A percentile compares a stretch with the other conserved stretches of the same genome.
phyloP scores from a whole-genome alignment of 2,113 vertebrate genomes.

The Aphelocoma coerulescens region DNA sequence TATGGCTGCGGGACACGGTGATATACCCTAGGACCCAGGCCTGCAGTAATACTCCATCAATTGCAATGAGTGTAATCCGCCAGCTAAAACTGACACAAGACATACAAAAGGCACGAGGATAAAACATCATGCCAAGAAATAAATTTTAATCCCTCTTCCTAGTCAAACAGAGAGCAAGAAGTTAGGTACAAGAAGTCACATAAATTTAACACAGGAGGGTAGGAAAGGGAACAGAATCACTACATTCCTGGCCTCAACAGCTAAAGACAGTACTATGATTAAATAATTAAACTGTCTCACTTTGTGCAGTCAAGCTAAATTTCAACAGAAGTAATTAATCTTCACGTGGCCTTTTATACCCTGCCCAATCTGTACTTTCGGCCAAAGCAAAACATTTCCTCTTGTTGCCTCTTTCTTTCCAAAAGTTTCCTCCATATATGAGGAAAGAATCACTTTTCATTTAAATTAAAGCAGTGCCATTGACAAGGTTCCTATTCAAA shows the following conservation, averaged over 20 bases:
- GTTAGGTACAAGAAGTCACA: constrained; percentile 8
- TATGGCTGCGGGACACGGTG: no score
- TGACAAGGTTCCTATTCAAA: not conserved
- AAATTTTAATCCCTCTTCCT: not conserved
- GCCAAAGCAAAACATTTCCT: constrained; percentile 38
- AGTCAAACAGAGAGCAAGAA: not conserved
- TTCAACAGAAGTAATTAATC: constrained; percentile 65
- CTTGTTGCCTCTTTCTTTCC: not conserved
- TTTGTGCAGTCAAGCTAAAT: constrained; percentile 61
- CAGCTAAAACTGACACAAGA: not conserved
- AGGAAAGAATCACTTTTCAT: not conserved
- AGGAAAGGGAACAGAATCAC: not conserved
- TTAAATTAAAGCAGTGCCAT: constrained; percentile 26
- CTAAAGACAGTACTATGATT: constrained; percentile 29
- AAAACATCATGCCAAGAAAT: not conserved
- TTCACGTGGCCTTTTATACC: constrained; percentile 50
- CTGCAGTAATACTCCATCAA: not conserved
- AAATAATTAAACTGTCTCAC: constrained; percentile 71
- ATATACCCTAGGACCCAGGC: no score
- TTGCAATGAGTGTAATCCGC: rapidly evolving
- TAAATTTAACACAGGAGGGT: not conserved
- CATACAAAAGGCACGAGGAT: not conserved
- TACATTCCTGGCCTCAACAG: constrained; percentile 18
- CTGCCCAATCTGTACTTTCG: constrained; percentile 22
- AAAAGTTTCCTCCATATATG: not conserved